A percentile compares a stretch with the other conserved stretches of the same genome.
Evolutionary conservation across 2,113 vertebrate species (phyloP).

Genomic region (Polypterus senegalus): DNA sequence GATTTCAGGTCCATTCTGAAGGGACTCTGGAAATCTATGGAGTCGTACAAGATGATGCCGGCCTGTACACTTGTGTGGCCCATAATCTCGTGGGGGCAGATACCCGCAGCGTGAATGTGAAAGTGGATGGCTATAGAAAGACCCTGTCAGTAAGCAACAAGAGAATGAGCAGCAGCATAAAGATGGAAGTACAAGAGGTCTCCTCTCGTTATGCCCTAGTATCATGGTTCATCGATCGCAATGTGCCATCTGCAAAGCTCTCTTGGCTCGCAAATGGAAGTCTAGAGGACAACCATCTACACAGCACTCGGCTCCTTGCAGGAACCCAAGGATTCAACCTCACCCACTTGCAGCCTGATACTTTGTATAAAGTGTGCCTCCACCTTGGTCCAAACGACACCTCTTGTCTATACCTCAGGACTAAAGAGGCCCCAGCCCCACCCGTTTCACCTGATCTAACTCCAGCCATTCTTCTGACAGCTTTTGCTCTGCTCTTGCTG

Average conservation of each 20-base stretch:
- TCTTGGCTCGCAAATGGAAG: slow-evolving; percentile 60
- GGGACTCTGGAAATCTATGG: slow-evolving; percentile 76
- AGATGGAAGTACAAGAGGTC: slow-evolving; percentile 53
- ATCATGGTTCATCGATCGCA: slow-evolving; percentile 61
- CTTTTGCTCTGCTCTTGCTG: slow-evolving; percentile 57
- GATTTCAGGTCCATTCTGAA: slow-evolving; percentile 61
- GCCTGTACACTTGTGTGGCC: slow-evolving; percentile 88
- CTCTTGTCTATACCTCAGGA: slow-evolving; percentile 53
- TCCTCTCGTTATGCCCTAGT: slow-evolving; percentile 63
- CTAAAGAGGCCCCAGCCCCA: slow-evolving; percentile 47
- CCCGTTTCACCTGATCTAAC: slow-evolving; percentile 29
- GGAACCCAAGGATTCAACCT: slow-evolving; percentile 79
- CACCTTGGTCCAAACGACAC: slow-evolving; percentile 52
- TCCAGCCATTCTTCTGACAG: slow-evolving; percentile 39
- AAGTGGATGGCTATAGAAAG: slow-evolving; percentile 46
- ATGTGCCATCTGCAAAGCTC: slow-evolving; percentile 66
- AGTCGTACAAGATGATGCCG: slow-evolving; percentile 51
- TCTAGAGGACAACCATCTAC: slow-evolving; percentile 25
- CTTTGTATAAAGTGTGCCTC: slow-evolving; percentile 77
- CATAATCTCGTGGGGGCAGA: slow-evolving; percentile 85
- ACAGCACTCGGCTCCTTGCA: slow-evolving; percentile 62
- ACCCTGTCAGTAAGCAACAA: slow-evolving; percentile 25
- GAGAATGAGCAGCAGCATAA: slow-evolving; percentile 21
- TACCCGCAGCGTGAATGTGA: slow-evolving; percentile 63
- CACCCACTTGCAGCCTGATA: slow-evolving; percentile 70